These are phyloP conservation scores for Portevinia maculata DNA, from an alignment of 2,888 invertebrate genomes.

Conservation along the genomic window DNA sequence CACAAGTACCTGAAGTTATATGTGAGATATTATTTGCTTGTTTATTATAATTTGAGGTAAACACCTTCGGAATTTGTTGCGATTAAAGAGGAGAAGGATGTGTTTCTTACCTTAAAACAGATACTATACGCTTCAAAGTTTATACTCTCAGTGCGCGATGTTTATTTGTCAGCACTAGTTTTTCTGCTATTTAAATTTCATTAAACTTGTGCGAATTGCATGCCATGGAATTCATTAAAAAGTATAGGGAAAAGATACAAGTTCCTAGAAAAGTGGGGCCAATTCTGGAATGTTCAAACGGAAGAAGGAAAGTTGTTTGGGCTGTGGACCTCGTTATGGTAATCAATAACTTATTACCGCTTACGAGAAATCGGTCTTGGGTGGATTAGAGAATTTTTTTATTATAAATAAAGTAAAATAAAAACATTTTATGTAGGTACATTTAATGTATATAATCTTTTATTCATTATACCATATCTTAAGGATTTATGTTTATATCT, in stretches of 20 bases:
- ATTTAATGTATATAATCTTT: too few relatives aligned
- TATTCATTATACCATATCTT: too few relatives aligned
- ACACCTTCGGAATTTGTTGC: conserved; percentile 47
- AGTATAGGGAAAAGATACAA: background rate
- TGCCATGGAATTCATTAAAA: background rate
- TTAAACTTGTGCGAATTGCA: conserved; percentile 13
- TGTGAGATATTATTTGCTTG: conserved; percentile 15
- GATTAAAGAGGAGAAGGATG: conserved; percentile 11
- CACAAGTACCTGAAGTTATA: conserved; percentile 6
- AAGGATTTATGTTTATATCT: too few relatives aligned
- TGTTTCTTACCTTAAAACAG: conserved; percentile 20
- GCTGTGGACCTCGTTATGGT: too few relatives aligned
- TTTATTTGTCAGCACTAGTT: conserved; percentile 23
- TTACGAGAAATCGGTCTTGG: too few relatives aligned
- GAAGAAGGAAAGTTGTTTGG: too few relatives aligned
- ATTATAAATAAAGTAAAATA: too few relatives aligned
- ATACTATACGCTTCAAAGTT: background rate
- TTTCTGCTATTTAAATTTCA: conserved; percentile 19
- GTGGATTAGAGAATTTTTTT: too few relatives aligned
- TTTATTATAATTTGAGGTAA: conserved; percentile 50
- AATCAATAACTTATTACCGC: too few relatives aligned
- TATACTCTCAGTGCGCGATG: background rate
- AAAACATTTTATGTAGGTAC: too few relatives aligned
- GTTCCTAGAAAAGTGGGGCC: too few relatives aligned
- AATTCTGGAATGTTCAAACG: too few relatives aligned